Conservation (phyloP, 2,113 vertebrate genomes). For the Felis catus region F.catus_Fca126_mat1.0 CM031416.1:91272501-91273000, state of each 20-base stretch:
- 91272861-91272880: slow-evolving; percentile 36
- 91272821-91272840: not conserved
- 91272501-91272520: not conserved
- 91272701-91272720: not conserved
- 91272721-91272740: not conserved
- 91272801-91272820: not conserved
- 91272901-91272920: slow-evolving; percentile 67
- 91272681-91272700: not conserved
- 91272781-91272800: not conserved
- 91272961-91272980: slow-evolving; percentile 52
- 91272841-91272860: slow-evolving; percentile 54
- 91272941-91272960: slow-evolving; percentile 66
- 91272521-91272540: not conserved
- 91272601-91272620: slow-evolving; percentile 4
- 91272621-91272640: slow-evolving; percentile 5
- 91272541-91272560: not conserved
- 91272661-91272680: not conserved
- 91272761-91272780: not conserved
- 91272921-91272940: slow-evolving; percentile 70
- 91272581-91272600: not conserved
- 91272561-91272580: not conserved
- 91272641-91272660: not conserved
- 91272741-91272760: not conserved
- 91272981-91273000: slow-evolving; percentile 53
- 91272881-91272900: slow-evolving; percentile 19